Evolutionary conservation across 2,888 invertebrate genomes (phyloP).

Genomic region (Andrena praecox): DNA sequence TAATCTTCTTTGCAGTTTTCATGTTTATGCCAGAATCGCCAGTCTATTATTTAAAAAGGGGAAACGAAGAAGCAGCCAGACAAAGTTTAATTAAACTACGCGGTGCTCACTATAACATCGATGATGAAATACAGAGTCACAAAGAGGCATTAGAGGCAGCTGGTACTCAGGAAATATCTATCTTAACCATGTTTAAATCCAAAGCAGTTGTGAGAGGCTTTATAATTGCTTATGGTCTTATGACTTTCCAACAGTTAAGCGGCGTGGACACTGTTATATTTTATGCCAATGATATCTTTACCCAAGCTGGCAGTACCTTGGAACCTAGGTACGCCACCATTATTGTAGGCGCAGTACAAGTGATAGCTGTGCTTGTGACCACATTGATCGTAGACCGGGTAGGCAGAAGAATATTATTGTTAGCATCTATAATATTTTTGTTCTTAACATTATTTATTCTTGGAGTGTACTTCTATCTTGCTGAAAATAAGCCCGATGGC

Average conservation of each 20-base stretch:
- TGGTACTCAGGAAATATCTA: conserved; percentile 86
- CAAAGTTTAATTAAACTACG: conserved; percentile 90
- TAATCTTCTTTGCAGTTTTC: conserved; percentile 90
- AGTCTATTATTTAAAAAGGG: conserved; percentile 89
- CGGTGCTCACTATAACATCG: conserved; percentile 90
- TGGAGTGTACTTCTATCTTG: too few species aligned
- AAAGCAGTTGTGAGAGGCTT: conserved; percentile 89
- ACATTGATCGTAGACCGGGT: too few species aligned
- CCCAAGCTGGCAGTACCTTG: conserved; percentile 85
- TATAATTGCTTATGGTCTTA: conserved; percentile 91
- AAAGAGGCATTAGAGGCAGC: conserved; percentile 86
- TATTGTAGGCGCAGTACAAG: too few species aligned
- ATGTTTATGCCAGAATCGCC: conserved; percentile 96
- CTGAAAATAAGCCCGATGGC: too few species aligned
- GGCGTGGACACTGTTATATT: conserved; percentile 95
- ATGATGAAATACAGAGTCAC: conserved; percentile 88
- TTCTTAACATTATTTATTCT: too few species aligned
- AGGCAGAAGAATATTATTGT: too few species aligned
- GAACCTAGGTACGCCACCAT: too few species aligned
- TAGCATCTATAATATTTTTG: too few species aligned
- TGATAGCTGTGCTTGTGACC: too few species aligned
- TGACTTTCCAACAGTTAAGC: conserved; percentile 95
- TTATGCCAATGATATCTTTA: conserved; percentile 91
- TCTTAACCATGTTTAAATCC: conserved; percentile 87
- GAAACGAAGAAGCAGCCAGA: conserved; percentile 88